Percentiles rank a stretch among this genome's conserved stretches.
Evolutionary conservation across 1,140 invertebrate genomes (phyloP).

Genomic region (Nebria ingens): DNA sequence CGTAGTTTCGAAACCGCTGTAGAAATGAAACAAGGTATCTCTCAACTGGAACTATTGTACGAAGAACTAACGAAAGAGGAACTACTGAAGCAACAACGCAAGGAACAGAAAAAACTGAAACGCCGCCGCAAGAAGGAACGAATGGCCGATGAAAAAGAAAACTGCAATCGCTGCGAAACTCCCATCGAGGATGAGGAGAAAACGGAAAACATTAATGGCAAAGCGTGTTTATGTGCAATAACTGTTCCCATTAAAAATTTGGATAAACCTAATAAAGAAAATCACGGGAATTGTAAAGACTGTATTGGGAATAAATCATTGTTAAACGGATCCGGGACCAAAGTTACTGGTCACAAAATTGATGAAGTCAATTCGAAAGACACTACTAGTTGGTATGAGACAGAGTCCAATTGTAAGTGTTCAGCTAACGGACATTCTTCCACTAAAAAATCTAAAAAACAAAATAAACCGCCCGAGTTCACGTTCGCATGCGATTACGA

Average conservation of each 20-base stretch:
- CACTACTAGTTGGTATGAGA: background rate
- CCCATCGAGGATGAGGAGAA: conserved; percentile 15
- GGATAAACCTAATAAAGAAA: background rate
- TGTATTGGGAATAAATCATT: background rate
- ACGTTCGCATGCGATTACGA: conserved; percentile 10
- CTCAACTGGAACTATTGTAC: conserved; percentile 72
- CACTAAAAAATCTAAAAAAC: background rate
- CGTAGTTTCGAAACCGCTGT: conserved; percentile 83
- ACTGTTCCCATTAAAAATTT: background rate
- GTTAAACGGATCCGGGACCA: background rate
- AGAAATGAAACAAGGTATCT: conserved; percentile 78
- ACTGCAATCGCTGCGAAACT: conserved; percentile 23
- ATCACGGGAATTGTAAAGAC: background rate
- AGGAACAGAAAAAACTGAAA: conserved; percentile 78
- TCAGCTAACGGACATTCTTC: background rate
- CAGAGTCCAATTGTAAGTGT: background rate
- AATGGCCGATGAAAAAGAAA: conserved; percentile 17
- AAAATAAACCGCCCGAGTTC: background rate
- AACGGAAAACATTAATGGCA: conserved; percentile 14
- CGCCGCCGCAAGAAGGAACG: conserved; percentile 65
- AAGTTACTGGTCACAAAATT: background rate
- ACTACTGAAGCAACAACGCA: conserved; percentile 66
- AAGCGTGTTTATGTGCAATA: conserved; percentile 4
- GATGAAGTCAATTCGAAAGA: background rate
- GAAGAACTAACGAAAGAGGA: conserved; percentile 76